A percentile compares a stretch with the other conserved stretches of the same genome.
Evolutionary conservation across 1,140 invertebrate species (phyloP).

Genomic region (Zaprionus lachaisei): DNA sequence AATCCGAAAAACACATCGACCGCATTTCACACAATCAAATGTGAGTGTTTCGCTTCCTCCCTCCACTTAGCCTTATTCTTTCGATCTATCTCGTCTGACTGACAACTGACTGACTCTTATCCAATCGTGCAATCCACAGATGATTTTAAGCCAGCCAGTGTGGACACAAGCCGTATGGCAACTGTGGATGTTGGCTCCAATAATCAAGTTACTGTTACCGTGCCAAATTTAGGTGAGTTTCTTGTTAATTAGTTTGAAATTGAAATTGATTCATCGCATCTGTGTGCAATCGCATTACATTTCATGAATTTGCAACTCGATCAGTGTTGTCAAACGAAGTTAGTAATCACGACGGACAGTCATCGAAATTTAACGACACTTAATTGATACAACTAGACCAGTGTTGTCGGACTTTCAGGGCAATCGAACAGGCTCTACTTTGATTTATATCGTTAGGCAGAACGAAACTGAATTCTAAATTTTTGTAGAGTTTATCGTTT

Average conservation of each 20-base stretch:
- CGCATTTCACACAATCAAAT: slow-evolving; percentile 94
- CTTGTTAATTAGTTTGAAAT: neutral
- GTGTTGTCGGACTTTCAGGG: neutral
- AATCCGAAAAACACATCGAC: slow-evolving; percentile 86
- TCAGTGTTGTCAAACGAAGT: neutral
- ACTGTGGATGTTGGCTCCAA: slow-evolving; percentile 94
- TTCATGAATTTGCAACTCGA: neutral
- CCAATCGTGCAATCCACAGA: slow-evolving; percentile 87
- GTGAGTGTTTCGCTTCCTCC: slow-evolving; percentile 87
- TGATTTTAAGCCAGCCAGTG: slow-evolving; percentile 99
- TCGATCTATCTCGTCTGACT: slow-evolving; percentile 6
- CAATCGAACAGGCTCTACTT: too few species aligned
- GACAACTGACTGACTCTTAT: slow-evolving; percentile 19
- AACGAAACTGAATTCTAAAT: too few species aligned
- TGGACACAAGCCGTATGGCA: slow-evolving; percentile 95
- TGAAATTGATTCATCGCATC: neutral
- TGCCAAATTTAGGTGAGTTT: slow-evolving; percentile 92
- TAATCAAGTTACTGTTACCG: slow-evolving; percentile 95
- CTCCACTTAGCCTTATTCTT: neutral
- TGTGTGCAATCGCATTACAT: neutral
- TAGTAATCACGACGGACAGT: neutral
- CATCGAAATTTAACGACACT: neutral
- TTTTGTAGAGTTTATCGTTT: too few species aligned
- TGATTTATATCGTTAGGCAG: too few species aligned
- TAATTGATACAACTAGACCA: neutral